Percentiles rank a stretch among this genome's conserved stretches.
phyloP scores from a whole-genome alignment of 1,140 invertebrate genomes.

The Metopolophium dirhodum region DNA sequence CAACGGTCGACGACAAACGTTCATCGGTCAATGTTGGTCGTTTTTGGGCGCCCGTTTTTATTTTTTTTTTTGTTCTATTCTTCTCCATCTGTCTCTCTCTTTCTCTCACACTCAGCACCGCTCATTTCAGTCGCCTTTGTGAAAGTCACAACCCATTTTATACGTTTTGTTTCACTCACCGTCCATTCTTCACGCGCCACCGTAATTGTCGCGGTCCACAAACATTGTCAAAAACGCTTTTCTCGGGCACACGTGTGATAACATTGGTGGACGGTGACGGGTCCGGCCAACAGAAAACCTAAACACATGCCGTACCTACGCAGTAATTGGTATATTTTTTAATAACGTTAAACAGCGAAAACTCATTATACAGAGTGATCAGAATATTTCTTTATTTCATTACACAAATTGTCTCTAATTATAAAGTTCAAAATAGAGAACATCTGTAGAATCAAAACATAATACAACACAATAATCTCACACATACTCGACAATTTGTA shows the following conservation, averaged over 20 bases:
- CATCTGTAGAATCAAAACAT: background rate
- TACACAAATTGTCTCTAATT: background rate
- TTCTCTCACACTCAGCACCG: background rate
- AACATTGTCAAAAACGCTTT: background rate
- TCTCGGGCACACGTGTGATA: background rate
- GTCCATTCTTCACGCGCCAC: background rate
- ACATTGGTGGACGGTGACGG: background rate
- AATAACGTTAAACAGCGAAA: background rate
- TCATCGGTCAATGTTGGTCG: slow-evolving; percentile 25
- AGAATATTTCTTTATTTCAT: background rate
- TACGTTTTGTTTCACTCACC: background rate
- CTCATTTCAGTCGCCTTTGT: background rate
- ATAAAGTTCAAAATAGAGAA: background rate
- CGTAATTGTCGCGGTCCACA: background rate
- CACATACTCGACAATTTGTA: no score
- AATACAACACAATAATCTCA: no score
- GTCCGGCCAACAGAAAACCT: background rate
- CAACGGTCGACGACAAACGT: background rate
- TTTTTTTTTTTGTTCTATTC: background rate
- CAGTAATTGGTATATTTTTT: background rate
- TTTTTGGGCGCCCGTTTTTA: background rate
- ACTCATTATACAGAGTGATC: background rate
- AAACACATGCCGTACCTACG: no score
- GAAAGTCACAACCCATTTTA: background rate
- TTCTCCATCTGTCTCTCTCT: background rate